Evolutionary conservation across 2,113 vertebrate genomes (phyloP), one percentile per base, ranked within the genome.

Genomic region (Perognathus longimembris): DNA sequence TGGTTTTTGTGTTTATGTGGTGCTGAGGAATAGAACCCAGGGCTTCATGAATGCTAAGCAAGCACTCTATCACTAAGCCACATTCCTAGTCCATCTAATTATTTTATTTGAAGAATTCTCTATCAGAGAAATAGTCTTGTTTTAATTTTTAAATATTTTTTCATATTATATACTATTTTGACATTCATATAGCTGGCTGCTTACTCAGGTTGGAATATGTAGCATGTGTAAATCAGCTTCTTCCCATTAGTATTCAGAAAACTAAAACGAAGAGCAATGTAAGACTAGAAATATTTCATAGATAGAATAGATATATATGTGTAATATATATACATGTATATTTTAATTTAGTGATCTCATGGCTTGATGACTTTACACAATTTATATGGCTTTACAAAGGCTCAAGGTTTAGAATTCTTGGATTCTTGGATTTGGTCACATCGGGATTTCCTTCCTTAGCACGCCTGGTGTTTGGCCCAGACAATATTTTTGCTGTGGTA

Each of bases 341-440:
- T 71, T 86, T 88, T 82, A 88, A 85, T 45, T 84, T 82, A 83
- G 50, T 77, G 63, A 88, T 77, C n/a, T 84, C 34, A 64, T 63
- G 34, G 34, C 90, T 69, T 84, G 30, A 64, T 63, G n/a, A 34
- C 90, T 69, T 20, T 54, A 90, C 28, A 24, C 24, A 26, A 84
- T 34, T 90, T 67, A 73, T 3, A 70, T 63, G 34, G 79, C 7
- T 80, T 88, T 42, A 75, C 38, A 38, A 82, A 64, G 83, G 22
- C 30, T 20, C 40, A n/a, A 84, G 50, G 15, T 26, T 67, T 74
- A 74, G 59, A 82, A 57, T 63, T 57, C 50, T 79, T 85, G 57
- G 45, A 57, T 63, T 57, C 50, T 79, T 85, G 57, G 45, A 83
- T 45, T 77, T 77, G 59, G 40, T 73, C 22, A 59, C 6, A 84